These are phyloP conservation scores for Alitta virens DNA, from an alignment of 2,888 invertebrate species.

Conservation along the genomic window DNA sequence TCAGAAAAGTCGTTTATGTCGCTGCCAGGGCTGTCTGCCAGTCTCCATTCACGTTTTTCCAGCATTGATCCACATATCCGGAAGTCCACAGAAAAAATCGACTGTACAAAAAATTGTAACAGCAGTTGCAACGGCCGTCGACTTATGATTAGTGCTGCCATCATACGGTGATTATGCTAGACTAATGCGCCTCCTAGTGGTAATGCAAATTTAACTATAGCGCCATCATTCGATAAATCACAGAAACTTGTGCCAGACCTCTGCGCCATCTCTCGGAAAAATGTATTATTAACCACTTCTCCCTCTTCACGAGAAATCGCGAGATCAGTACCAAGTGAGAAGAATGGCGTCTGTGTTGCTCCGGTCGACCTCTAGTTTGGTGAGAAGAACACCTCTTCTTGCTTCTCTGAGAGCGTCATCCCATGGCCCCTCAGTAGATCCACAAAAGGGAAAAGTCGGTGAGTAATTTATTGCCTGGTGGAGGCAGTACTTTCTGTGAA, in stretches of 20 bases:
- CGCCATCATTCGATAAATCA: too few species aligned
- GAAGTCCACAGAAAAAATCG: too few species aligned
- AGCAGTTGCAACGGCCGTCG: too few species aligned
- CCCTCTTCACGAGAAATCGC: background rate
- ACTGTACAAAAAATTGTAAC: too few species aligned
- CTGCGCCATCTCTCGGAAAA: background rate
- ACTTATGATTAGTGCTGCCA: too few species aligned
- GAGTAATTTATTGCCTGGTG: background rate
- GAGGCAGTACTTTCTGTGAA: background rate
- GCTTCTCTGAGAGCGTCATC: slow-evolving; percentile 11
- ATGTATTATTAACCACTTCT: background rate
- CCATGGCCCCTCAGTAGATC: slow-evolving; percentile 19
- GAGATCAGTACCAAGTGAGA: background rate
- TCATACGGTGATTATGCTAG: too few species aligned
- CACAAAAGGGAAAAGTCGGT: slow-evolving; percentile 27
- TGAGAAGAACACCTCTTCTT: slow-evolving; percentile 9
- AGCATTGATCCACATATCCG: too few species aligned
- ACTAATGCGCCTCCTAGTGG: too few species aligned
- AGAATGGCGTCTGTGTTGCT: slow-evolving; percentile 12
- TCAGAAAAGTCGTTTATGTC: too few species aligned
- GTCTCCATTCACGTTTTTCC: background rate
- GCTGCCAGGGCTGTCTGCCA: background rate
- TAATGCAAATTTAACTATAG: too few species aligned
- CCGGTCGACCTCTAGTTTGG: slow-evolving; percentile 3
- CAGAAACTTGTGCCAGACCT: background rate